Conservation (phyloP, 2,113 vertebrate species). For the Epinephelus lanceolatus region DNA sequence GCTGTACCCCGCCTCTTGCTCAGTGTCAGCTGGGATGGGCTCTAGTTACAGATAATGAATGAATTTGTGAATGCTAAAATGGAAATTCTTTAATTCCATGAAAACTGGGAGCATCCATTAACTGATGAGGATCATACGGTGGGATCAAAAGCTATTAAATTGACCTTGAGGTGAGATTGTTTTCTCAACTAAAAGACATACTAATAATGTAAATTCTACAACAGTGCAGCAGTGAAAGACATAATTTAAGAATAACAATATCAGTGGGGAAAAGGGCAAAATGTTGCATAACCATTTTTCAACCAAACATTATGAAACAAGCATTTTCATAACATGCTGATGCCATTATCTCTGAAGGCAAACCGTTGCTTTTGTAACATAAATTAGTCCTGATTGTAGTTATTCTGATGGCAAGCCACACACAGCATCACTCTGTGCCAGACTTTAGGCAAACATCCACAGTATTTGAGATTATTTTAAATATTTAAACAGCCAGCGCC, state of each 20-base stretch:
- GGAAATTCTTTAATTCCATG: neutral
- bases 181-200: neutral
- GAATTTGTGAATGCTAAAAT: neutral
- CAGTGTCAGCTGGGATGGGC: too few relatives aligned
- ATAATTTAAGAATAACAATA: neutral
- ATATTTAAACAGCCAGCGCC: constrained; percentile 49
- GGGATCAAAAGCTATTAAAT: neutral
- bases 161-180: neutral
- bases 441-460: constrained; percentile 38
- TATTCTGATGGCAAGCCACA: constrained; percentile 12
- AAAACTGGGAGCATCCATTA: neutral
- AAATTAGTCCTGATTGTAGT: constrained; percentile 9
- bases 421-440: constrained; percentile 11
- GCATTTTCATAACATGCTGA: neutral
- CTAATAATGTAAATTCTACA: neutral
- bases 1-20: too few relatives aligned
- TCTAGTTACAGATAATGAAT: too few relatives aligned
- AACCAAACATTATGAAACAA: constrained; percentile 10
- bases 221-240: neutral
- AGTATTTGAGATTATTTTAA: constrained; percentile 52
- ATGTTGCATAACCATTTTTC: neutral
- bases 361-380: neutral
- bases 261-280: neutral
- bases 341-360: neutral
- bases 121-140: neutral